Evolutionary conservation across 1,140 invertebrate genomes (phyloP), one percentile per base, ranked within the genome.

Genomic region (Colletes latitarsis): DNA sequence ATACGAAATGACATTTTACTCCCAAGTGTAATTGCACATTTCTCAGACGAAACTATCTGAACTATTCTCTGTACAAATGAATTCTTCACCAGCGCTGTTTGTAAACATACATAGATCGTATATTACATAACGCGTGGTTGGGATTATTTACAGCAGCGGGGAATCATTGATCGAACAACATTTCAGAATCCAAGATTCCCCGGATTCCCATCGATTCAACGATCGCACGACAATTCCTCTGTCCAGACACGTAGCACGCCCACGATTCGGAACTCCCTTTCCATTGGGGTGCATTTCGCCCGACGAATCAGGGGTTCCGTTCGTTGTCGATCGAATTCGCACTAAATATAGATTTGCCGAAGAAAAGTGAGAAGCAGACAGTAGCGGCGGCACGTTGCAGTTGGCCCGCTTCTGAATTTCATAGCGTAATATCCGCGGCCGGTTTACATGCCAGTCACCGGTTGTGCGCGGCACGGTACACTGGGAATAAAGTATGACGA

Each of bases 281-380:
- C 14, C 21, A 21, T 60, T 46, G 68, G 68, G 66, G 64, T 52
- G 75, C 10, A n/a, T 58, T 68, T 21, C 52, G n/a, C 17, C 43
- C 15, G 39, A 15, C 63, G 19, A 66, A 66, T 55, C 72, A 6
- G 9, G 4, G 49, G 49, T 63, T 46, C 4, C 30, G 46, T n/a
- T 0, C 19, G n/a, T 19, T 52, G 55, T 41, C 74, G 70, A 83
- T 80, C 82, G 66, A 74, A 79, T 69, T 49, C 53, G 10, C 46
- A 77, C 70, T 84, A 84, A 84, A 79, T 83, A 80, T 84, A 84
- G 76, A 71, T 71, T 74, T 55, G 70, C 39, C 43, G 39, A 68
- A 55, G 21, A 58, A 84, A 83, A 83, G 73, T 64, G 68, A 83
- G 53, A 76, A 49, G 39, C 15, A 62, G 58, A 9, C 19, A 39